Percentiles rank a stretch among this genome's conserved stretches.
Conservation (phyloP, 2,888 invertebrate genomes). For the Galeruca laticollis region DNA sequence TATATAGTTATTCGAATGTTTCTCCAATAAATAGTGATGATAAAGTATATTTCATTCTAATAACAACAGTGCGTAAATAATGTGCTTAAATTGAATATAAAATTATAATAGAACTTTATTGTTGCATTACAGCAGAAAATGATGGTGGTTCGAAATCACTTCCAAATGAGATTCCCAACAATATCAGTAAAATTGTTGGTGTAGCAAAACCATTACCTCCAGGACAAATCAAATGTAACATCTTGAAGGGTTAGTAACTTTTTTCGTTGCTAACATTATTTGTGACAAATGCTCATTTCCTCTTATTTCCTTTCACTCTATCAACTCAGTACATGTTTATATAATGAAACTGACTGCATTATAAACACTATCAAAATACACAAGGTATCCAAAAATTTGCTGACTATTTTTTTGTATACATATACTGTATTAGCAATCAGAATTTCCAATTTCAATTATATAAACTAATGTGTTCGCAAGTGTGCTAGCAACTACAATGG, state of each 20-base stretch:
- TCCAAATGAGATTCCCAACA: slow-evolving; percentile 64
- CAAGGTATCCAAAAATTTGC: too few relatives aligned
- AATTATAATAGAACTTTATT: slow-evolving; percentile 9
- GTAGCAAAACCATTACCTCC: slow-evolving; percentile 80
- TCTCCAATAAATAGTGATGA: too few relatives aligned
- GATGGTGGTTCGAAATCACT: slow-evolving; percentile 60
- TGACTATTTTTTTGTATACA: too few relatives aligned
- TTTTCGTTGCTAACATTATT: slow-evolving; percentile 8
- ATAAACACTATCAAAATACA: too few relatives aligned
- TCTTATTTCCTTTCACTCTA: neutral
- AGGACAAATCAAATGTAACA: slow-evolving; percentile 94
- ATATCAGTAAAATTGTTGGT: slow-evolving; percentile 60
- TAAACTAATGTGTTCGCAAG: too few relatives aligned
- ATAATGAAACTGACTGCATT: neutral
- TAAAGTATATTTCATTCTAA: too few relatives aligned
- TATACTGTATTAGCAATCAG: too few relatives aligned
- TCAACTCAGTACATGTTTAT: neutral
- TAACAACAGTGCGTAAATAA: too few relatives aligned
- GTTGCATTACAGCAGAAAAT: slow-evolving; percentile 51
- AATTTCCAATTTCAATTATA: too few relatives aligned
- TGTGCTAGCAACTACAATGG: too few relatives aligned
- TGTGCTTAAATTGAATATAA: neutral
- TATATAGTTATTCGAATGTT: too few relatives aligned
- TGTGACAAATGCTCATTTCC: neutral
- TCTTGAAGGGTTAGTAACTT: slow-evolving; percentile 81